These are phyloP conservation scores for Noctua janthina DNA, from an alignment of 2,888 invertebrate species.

Conservation along the genomic window DNA sequence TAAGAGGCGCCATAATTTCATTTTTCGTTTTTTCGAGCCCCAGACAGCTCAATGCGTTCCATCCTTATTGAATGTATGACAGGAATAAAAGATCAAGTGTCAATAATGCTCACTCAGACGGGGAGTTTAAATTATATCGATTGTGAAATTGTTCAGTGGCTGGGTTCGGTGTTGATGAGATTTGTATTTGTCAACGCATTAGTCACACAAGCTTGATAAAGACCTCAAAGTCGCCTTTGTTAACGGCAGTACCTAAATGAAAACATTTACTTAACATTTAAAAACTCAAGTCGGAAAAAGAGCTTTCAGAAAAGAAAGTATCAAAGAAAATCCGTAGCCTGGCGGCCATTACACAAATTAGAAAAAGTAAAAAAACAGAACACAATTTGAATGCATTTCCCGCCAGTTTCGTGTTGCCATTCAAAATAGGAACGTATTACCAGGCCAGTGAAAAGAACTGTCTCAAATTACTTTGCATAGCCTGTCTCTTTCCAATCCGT, in stretches of 20 bases:
- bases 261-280: constrained; percentile 13
- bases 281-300: constrained; percentile 28
- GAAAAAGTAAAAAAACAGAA: constrained; percentile 80
- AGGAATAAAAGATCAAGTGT: constrained; percentile 81
- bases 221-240: neutral
- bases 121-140: constrained; percentile 70
- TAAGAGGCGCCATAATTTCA: neutral
- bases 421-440: constrained; percentile 90
- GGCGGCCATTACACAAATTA: constrained; percentile 86
- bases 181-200: constrained; percentile 21
- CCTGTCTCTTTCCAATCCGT: constrained; percentile 72
- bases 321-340: constrained; percentile 84
- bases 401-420: constrained; percentile 89
- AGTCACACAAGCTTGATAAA: constrained; percentile 8
- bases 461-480: constrained; percentile 88
- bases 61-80: constrained; percentile 66
- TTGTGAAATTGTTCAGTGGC: constrained; percentile 69
- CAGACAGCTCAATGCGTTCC: constrained; percentile 21
- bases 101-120: constrained; percentile 70
- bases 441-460: constrained; percentile 89
- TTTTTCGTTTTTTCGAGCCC: constrained; percentile 4
- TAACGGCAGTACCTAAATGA: neutral
- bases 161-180: neutral
- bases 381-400: constrained; percentile 88
- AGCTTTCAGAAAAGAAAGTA: constrained; percentile 68